Percentiles rank a stretch among this genome's conserved stretches.
Conservation (phyloP, 1,140 invertebrate species). For the Onthophagus taurus region DNA sequence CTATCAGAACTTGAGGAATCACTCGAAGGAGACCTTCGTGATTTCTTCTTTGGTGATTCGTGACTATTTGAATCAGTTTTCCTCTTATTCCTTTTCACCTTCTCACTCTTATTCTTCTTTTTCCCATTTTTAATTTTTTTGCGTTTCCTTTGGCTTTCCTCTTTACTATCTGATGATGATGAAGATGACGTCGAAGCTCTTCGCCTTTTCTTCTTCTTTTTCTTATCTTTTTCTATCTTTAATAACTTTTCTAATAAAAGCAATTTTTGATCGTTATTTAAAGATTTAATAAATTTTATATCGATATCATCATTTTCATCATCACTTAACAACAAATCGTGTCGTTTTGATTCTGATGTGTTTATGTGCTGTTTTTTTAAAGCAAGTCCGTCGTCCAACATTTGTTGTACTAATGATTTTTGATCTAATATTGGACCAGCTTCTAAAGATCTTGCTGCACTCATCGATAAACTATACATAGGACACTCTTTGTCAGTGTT, state of each 20-base stretch:
- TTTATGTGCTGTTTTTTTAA: slow-evolving; percentile 64
- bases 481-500: slow-evolving; percentile 96
- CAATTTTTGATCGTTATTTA: slow-evolving; percentile 75
- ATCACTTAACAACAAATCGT: slow-evolving; percentile 39
- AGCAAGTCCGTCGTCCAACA: slow-evolving; percentile 85
- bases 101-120: not conserved
- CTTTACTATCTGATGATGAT: not conserved
- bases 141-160: not conserved
- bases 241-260: not conserved
- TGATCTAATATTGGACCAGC: slow-evolving; percentile 51
- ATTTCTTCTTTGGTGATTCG: no score
- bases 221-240: slow-evolving; percentile 1
- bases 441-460: slow-evolving; percentile 50
- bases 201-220: not conserved
- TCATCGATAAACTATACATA: slow-evolving; percentile 77
- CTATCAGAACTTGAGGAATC: no score
- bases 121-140: not conserved
- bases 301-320: slow-evolving; percentile 57
- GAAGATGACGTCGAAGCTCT: not conserved
- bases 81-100: not conserved
- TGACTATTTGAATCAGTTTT: no score
- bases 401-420: slow-evolving; percentile 73
- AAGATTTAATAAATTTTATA: slow-evolving; percentile 68
- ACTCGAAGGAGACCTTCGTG: no score
- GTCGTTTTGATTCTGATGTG: slow-evolving; percentile 34